phyloP scores from a whole-genome alignment of 2,797 vertebrate genomes.

The Enteromius anoplus region DNA sequence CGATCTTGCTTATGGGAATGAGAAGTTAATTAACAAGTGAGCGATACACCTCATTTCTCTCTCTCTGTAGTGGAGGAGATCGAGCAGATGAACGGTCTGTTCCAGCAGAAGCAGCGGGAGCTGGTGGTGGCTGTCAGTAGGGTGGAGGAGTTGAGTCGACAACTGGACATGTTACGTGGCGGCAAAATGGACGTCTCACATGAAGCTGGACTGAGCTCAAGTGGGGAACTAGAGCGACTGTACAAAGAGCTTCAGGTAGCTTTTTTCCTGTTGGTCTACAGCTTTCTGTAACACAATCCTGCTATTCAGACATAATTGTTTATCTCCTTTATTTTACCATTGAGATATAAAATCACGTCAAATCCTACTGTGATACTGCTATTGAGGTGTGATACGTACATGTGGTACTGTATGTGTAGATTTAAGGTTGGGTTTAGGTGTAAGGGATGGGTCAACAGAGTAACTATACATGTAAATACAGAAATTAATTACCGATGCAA shows the following conservation, averaged over 20 bases:
- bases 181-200: constrained; percentile 80
- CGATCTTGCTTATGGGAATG: neutral
- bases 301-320: neutral
- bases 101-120: constrained; percentile 96
- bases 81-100: constrained; percentile 92
- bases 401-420: no score
- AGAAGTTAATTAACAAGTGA: constrained; percentile 17
- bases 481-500: neutral
- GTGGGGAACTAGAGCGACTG: constrained; percentile 88
- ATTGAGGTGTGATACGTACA: no score
- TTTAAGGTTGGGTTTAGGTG: no score
- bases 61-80: constrained; percentile 89
- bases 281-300: neutral
- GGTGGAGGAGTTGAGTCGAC: constrained; percentile 90
- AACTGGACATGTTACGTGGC: constrained; percentile 89
- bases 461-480: neutral
- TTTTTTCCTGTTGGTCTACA: neutral
- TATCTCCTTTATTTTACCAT: no score
- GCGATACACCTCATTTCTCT: constrained; percentile 11
- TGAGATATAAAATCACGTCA: no score
- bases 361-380: neutral
- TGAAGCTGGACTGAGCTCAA: constrained; percentile 78
- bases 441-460: no score
- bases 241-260: constrained; percentile 93
- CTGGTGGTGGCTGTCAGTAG: constrained; percentile 86